Evolutionary conservation across 2,113 vertebrate species (phyloP).

Genomic region (Amphiprion percula): DNA sequence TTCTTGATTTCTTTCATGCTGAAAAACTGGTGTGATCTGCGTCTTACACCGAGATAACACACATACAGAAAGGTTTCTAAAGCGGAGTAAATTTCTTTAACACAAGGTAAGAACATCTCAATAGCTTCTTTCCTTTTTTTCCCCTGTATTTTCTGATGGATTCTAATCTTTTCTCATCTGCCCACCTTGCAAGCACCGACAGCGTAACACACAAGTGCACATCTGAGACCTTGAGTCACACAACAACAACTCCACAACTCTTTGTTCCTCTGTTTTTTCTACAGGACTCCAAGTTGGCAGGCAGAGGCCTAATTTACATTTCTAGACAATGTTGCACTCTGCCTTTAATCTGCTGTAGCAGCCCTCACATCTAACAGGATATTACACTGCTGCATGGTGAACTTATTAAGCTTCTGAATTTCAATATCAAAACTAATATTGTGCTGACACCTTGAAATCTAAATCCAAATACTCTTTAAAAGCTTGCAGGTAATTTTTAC

Average conservation of each 20-base stretch:
- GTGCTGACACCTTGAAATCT: not conserved
- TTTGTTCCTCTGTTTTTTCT: constrained; percentile 3
- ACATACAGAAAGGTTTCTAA: no score
- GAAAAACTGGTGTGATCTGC: no score
- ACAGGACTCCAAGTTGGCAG: constrained; percentile 12
- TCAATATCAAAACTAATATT: not conserved
- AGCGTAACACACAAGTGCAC: not conserved
- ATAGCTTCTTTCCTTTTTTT: no score
- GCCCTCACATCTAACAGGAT: not conserved
- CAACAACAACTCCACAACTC: not conserved
- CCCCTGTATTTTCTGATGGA: no score
- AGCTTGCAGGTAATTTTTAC: no score
- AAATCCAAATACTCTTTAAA: not conserved
- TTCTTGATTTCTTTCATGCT: no score
- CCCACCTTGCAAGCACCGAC: no score
- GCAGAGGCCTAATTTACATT: not conserved
- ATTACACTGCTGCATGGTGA: not conserved
- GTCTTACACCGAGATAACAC: no score
- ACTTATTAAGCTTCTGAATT: not conserved
- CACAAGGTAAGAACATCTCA: no score
- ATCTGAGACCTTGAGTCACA: constrained; percentile 21
- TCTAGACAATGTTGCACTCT: not conserved
- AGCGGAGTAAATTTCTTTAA: no score
- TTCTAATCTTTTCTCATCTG: no score
- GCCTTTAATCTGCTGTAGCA: not conserved